phyloP scores from a whole-genome alignment of 2,888 invertebrate genomes.

The Zootermopsis nevadensis region DNA sequence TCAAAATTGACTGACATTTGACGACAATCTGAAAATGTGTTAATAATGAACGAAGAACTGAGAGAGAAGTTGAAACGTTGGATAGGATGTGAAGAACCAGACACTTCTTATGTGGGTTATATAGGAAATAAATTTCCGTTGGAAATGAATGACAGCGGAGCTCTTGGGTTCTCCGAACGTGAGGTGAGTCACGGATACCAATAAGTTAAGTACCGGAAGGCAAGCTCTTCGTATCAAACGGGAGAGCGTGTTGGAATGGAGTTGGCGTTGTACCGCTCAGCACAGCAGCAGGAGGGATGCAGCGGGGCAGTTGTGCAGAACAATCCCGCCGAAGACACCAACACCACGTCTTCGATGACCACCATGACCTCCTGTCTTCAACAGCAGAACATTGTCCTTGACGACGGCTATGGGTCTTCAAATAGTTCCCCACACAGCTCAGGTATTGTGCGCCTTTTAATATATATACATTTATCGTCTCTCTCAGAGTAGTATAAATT shows the following conservation, averaged over 20 bases:
- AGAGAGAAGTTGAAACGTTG: background rate
- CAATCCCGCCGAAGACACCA: background rate
- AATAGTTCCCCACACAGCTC: conserved; percentile 74
- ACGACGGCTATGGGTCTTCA: conserved; percentile 76
- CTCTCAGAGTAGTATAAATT: too few relatives aligned
- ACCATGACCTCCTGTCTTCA: conserved; percentile 11
- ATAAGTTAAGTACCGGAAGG: conserved; percentile 27
- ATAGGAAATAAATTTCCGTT: background rate
- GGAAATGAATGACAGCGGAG: background rate
- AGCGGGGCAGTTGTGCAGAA: conserved; percentile 3
- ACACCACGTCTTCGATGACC: background rate
- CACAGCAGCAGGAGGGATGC: background rate
- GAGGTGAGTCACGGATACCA: background rate
- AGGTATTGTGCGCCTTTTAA: conserved; percentile 65
- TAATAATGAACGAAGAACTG: background rate
- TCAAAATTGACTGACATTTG: background rate
- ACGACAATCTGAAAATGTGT: background rate
- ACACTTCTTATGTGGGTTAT: background rate
- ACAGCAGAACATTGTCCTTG: conserved; percentile 61
- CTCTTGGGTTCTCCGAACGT: background rate
- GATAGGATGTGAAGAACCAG: background rate
- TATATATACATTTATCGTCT: too few relatives aligned
- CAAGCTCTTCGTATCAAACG: background rate
- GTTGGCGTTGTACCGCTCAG: background rate
- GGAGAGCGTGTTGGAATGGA: background rate